A percentile compares a stretch with the other conserved stretches of the same genome.
Conservation (phyloP, 2,888 invertebrate species). For the Harpalus rubripes region DNA sequence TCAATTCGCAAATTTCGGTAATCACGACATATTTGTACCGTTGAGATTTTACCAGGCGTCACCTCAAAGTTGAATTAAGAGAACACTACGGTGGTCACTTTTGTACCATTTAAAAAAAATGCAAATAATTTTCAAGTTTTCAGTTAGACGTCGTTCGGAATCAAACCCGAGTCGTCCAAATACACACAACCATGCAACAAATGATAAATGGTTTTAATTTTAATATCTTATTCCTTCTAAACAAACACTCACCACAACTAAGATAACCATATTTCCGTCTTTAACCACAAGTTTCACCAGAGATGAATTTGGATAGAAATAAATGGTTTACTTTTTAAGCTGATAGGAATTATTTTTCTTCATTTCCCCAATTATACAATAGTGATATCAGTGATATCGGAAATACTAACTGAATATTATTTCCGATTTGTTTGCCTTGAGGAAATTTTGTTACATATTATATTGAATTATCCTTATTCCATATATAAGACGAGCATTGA, state of each 20-base stretch:
- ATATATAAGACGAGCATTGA: too few relatives aligned
- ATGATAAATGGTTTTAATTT: constrained; percentile 7
- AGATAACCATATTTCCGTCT: constrained; percentile 55
- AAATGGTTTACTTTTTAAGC: not conserved
- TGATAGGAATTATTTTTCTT: not conserved
- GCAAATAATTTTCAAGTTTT: too few relatives aligned
- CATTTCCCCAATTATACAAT: not conserved
- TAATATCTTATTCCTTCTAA: constrained; percentile 53
- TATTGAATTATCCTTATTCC: too few relatives aligned
- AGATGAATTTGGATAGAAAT: constrained; percentile 25
- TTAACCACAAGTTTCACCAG: constrained; percentile 44
- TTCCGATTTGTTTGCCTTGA: not conserved
- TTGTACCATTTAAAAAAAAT: too few relatives aligned
- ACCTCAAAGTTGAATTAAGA: too few relatives aligned
- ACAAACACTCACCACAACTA: constrained; percentile 52
- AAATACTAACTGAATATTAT: not conserved
- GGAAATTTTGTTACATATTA: not conserved
- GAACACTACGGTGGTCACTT: too few relatives aligned
- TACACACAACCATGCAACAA: too few relatives aligned
- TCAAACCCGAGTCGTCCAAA: too few relatives aligned
- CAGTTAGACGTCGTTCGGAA: too few relatives aligned
- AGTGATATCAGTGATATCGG: not conserved
- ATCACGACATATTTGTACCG: too few relatives aligned
- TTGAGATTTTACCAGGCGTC: too few relatives aligned
- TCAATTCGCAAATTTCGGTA: too few relatives aligned